Percentiles rank a stretch among this genome's conserved stretches.
Conservation (phyloP, 2,888 invertebrate species). For the Caenorhabditis virilis region DNA sequence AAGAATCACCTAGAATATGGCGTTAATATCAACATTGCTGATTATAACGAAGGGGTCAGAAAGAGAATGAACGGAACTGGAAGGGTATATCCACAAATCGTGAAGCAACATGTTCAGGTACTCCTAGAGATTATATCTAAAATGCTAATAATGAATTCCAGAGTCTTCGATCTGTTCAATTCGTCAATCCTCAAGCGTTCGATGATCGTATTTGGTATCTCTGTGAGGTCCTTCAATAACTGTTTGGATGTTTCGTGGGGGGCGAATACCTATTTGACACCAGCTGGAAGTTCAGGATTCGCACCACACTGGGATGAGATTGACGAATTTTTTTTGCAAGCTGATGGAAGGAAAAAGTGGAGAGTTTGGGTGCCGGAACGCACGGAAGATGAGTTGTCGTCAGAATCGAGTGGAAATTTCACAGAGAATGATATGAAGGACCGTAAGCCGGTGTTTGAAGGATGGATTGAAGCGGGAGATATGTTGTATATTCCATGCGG, state of each 20-base stretch:
- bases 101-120: constrained; percentile 49
- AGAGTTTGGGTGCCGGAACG: constrained; percentile 80
- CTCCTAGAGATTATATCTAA: too few species aligned
- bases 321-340: constrained; percentile 93
- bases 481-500: constrained; percentile 86
- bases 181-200: constrained; percentile 64
- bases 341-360: constrained; percentile 95
- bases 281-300: constrained; percentile 93
- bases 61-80: constrained; percentile 84
- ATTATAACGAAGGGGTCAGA: constrained; percentile 80
- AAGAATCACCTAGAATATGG: constrained; percentile 80
- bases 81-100: constrained; percentile 74
- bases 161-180: constrained; percentile 57
- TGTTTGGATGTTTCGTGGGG: constrained; percentile 91
- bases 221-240: constrained; percentile 84
- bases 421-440: constrained; percentile 68
- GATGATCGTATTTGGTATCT: constrained; percentile 71
- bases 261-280: constrained; percentile 93
- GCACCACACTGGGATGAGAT: constrained; percentile 99
- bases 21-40: constrained; percentile 89
- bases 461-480: constrained; percentile 73
- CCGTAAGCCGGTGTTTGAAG: constrained; percentile 57
- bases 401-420: constrained; percentile 74
- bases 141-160: too few species aligned
- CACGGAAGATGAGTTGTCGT: constrained; percentile 77